Evolutionary conservation across 2,888 invertebrate genomes (phyloP), one percentile per base, ranked within the genome.

Genomic region (Thymelicus acteon): DNA sequence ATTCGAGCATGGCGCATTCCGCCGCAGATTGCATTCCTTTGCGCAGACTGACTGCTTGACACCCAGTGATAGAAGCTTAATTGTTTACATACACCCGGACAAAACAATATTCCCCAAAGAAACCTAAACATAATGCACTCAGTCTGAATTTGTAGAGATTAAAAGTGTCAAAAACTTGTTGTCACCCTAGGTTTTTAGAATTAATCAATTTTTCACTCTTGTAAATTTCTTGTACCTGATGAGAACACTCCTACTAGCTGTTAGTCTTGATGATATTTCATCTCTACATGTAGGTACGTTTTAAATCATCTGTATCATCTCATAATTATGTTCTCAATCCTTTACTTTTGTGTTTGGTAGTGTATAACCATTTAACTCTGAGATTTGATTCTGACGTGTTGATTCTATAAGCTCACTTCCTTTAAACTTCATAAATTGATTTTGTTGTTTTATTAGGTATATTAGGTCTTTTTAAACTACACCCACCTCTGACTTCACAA

Each of bases 1-100:
- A 90, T 91, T 88, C 87, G 82, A 82, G 82, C 79, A 82, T 78
- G 82, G 79, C 82, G 82, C 87, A 92, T 92, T 90, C 91, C 91
- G 74, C 85, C 82, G 82, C 88, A 88, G 91, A 92, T 92, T 93
- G 90, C 93, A 90, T 92, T 92, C 91, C 92, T 84, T 81, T 75
- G 76, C 82, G 37, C 70, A 71, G 70, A 71, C 70, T 80, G 79
- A 78, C 72, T 78, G 81, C 78, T 80, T 64, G 70, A 64, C 70
- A 60, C 37, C 58, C 79, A 77, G 80, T 82, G 85, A 84, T 82
- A 82, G 82, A 81, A 83, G 81, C 83, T 44, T 65, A 65, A 70
- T 64, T 80, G 80, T 71, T 65, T 48, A 60, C 65, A 54, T 71
- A 60, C 5, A 65, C 70, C 60, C 40, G 37, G 49, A 71, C 65